phyloP scores from a whole-genome alignment of 2,797 vertebrate species.

The Rhinogobio ventralis region DNA sequence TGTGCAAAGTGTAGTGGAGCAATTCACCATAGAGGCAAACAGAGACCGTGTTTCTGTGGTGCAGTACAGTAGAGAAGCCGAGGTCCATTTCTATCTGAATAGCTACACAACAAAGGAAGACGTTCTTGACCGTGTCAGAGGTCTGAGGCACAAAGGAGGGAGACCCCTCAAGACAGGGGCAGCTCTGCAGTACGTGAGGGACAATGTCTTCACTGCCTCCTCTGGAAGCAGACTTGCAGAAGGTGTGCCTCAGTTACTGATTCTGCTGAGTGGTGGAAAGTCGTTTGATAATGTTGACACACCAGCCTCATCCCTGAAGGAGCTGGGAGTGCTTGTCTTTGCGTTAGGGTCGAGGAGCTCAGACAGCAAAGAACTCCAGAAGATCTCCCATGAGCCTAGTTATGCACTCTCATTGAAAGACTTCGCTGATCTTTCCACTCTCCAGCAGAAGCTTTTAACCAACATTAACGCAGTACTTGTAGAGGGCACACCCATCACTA shows the following conservation, averaged over 20 bases:
- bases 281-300: too few relatives aligned
- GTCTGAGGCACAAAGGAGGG: constrained; percentile 55
- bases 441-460: background rate
- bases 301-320: too few relatives aligned
- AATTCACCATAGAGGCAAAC: too few relatives aligned
- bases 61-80: constrained; percentile 59
- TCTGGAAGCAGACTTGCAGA: constrained; percentile 52
- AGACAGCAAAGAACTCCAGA: too few relatives aligned
- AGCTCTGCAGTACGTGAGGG: constrained; percentile 56
- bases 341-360: too few relatives aligned
- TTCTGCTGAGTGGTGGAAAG: constrained; percentile 8
- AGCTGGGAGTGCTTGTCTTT: too few relatives aligned
- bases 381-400: too few relatives aligned
- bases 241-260: constrained; percentile 13
- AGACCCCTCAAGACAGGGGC: constrained; percentile 54
- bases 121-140: constrained; percentile 58
- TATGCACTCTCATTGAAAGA: too few relatives aligned
- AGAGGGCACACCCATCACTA: background rate
- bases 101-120: background rate
- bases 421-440: too few relatives aligned
- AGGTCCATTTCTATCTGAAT: constrained; percentile 56
- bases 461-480: constrained; percentile 44
- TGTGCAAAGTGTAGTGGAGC: too few relatives aligned
- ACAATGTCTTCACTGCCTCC: constrained; percentile 39
- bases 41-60: constrained; percentile 57